phyloP scores from a whole-genome alignment of 1,140 invertebrate genomes.

The Hyposmocoma kahamanoa region DNA sequence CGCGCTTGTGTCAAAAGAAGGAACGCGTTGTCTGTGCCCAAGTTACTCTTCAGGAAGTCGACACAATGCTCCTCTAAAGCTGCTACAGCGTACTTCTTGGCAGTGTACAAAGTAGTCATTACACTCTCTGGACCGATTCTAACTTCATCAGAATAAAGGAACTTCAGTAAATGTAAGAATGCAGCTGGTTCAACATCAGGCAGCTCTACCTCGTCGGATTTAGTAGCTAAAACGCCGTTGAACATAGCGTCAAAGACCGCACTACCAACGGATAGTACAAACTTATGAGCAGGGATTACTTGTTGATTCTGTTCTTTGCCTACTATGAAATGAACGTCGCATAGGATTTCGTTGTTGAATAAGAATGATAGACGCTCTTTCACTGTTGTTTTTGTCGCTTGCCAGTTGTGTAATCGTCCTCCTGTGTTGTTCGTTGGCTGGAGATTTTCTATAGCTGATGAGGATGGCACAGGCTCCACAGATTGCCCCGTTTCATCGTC shows the following conservation, averaged over 20 bases:
- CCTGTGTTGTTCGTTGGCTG: slow-evolving; percentile 53
- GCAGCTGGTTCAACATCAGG: slow-evolving; percentile 90
- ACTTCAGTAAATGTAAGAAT: slow-evolving; percentile 81
- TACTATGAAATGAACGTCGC: slow-evolving; percentile 87
- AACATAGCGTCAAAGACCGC: slow-evolving; percentile 93
- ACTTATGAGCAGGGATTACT: slow-evolving; percentile 88
- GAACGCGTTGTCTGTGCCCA: slow-evolving; percentile 90
- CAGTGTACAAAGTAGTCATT: slow-evolving; percentile 90
- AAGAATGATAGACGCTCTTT: slow-evolving; percentile 86
- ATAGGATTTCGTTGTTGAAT: slow-evolving; percentile 87
- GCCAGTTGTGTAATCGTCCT: slow-evolving; percentile 76
- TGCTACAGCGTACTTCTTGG: slow-evolving; percentile 91
- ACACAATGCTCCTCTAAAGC: slow-evolving; percentile 89
- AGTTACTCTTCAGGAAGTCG: slow-evolving; percentile 87
- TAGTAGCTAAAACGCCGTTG: slow-evolving; percentile 81
- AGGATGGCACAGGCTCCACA: slow-evolving; percentile 45
- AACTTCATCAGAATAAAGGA: slow-evolving; percentile 90
- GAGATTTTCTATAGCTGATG: slow-evolving; percentile 55
- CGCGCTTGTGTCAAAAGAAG: slow-evolving; percentile 86
- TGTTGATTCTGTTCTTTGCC: slow-evolving; percentile 81
- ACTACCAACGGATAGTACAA: slow-evolving; percentile 87
- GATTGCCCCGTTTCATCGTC: slow-evolving; percentile 46
- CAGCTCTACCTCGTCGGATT: slow-evolving; percentile 83
- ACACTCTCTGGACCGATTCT: slow-evolving; percentile 90
- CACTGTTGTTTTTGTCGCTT: slow-evolving; percentile 82